Conservation (phyloP, 2,888 invertebrate species). For the Conops quadrifasciatus region DNA sequence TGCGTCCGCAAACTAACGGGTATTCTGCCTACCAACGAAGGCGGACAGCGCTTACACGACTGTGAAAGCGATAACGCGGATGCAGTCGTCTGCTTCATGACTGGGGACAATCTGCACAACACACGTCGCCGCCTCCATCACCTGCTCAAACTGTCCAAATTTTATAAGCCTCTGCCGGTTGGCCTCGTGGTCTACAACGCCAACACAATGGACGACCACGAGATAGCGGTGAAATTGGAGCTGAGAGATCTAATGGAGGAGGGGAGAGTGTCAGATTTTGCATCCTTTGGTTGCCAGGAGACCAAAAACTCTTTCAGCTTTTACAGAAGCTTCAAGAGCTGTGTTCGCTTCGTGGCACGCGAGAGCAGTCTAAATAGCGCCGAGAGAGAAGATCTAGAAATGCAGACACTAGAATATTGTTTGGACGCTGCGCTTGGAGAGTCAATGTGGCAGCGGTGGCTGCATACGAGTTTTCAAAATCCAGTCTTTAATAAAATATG, state of each 20-base stretch:
- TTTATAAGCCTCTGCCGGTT: slow-evolving; percentile 51
- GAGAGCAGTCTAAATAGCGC: slow-evolving; percentile 63
- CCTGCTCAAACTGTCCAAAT: slow-evolving; percentile 49
- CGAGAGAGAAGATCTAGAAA: slow-evolving; percentile 68
- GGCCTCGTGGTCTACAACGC: slow-evolving; percentile 53
- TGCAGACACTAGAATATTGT: slow-evolving; percentile 69
- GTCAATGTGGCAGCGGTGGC: slow-evolving; percentile 72
- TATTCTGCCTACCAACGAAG: slow-evolving; percentile 54
- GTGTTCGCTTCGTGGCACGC: slow-evolving; percentile 50
- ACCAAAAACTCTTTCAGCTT: slow-evolving; percentile 42
- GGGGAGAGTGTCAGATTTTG: slow-evolving; percentile 64
- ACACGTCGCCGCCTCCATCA: slow-evolving; percentile 53
- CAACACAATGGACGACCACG: slow-evolving; percentile 22
- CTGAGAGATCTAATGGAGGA: slow-evolving; percentile 59
- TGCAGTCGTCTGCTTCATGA: slow-evolving; percentile 56
- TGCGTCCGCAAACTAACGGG: slow-evolving; percentile 60
- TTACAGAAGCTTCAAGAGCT: slow-evolving; percentile 65
- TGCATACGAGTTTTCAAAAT: slow-evolving; percentile 50
- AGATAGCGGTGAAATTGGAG: slow-evolving; percentile 42
- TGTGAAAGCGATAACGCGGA: slow-evolving; percentile 53
- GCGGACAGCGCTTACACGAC: slow-evolving; percentile 39
- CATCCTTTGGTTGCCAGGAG: slow-evolving; percentile 43
- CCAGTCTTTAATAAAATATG: slow-evolving; percentile 62
- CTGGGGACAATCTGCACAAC: slow-evolving; percentile 43
- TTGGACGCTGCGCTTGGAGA: slow-evolving; percentile 70